Evolutionary conservation across 2,797 vertebrate species (phyloP).

Genomic region (Characodon lateralis): DNA sequence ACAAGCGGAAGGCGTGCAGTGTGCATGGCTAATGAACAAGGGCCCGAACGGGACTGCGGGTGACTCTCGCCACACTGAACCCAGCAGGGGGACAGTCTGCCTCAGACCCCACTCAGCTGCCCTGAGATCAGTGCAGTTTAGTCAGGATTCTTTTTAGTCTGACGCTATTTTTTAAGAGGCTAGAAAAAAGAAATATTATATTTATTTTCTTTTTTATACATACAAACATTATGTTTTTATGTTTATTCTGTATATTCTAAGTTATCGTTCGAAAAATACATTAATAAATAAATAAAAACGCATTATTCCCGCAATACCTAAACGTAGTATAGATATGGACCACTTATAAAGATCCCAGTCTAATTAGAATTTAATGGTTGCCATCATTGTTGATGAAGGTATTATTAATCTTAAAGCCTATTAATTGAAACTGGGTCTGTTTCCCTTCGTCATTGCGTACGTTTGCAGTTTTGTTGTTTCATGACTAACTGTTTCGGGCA

Average conservation of each 20-base stretch:
- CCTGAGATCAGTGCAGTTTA: background rate
- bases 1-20: conserved; percentile 49
- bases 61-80: background rate
- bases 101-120: background rate
- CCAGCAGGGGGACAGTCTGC: background rate
- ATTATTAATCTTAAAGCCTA: background rate
- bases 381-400: background rate
- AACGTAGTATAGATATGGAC: background rate
- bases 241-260: no score
- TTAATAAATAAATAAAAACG: no score
- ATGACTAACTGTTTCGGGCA: background rate
- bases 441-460: background rate
- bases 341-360: background rate
- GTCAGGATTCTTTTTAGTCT: background rate
- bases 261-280: no score
- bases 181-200: no score
- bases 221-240: no score
- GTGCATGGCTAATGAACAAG: conserved; percentile 43
- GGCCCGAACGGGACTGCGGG: conserved; percentile 3
- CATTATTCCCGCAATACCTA: background rate
- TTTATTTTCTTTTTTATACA: no score
- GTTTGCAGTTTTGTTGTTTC: background rate
- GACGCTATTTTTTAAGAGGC: background rate
- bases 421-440: background rate
- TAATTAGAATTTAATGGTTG: background rate